Evolutionary conservation across 1,140 invertebrate genomes (phyloP), one percentile per base, ranked within the genome.

Genomic region (Drosophila oshimai): DNA sequence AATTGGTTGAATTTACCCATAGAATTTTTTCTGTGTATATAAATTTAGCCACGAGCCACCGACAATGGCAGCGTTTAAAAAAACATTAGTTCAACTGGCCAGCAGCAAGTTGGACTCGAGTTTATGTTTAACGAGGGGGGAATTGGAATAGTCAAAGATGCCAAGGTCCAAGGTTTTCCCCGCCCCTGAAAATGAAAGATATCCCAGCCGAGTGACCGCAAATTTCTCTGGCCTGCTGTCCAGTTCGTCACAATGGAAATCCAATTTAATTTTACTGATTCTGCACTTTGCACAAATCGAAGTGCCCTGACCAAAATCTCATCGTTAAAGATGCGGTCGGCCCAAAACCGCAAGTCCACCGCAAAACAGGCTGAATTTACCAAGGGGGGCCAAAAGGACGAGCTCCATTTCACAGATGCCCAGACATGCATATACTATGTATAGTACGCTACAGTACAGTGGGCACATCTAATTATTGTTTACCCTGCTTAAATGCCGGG

Each of bases 221-320:
- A 65, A 70, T 67, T 61, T 58, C 41, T 47, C 45, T 49, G 50
- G 54, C 70, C 62, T 60, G 46, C 83, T 79, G 80, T 70, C 80
- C 69, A 79, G 79, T 84, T 83, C 78, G 70, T 84, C 80, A 86
- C 80, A 84, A 86, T 84, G 80, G 74, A 86, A 86, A 86, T 76
- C 80, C 80, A 86, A 86, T 86, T 87, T 86, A 86, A 86, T 86
- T 86, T 86, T 55, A 86, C 80, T 76, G 80, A 86, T 75, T 87
- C 71, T 80, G 80, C 80, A 87, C 80, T 86, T 86, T 86, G 76
- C 67, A 44, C 51, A 87, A 87, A 87, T 86, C 80, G 80, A 80
- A 86, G 65, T 57, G 57, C 68, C 49, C 72, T 34, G 29, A 84
- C 61, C 64, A 73, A 70, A 70, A 76, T 81, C 77, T 75, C 47